A percentile compares a stretch with the other conserved stretches of the same genome.
Conservation (phyloP, 2,888 invertebrate genomes). For the Synergus umbraculus region DNA sequence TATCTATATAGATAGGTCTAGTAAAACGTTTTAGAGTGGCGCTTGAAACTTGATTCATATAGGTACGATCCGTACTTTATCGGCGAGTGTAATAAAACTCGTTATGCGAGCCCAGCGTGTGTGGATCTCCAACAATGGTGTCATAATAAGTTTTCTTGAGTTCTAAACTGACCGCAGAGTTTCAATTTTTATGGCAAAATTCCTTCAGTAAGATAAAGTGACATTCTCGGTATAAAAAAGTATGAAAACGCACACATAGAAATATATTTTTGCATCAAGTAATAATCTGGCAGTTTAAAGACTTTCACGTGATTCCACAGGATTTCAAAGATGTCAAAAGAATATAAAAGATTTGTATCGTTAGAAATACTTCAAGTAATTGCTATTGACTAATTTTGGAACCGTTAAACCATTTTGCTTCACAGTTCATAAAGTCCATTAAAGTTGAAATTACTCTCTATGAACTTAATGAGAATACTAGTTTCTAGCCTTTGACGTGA, state of each 20-base stretch:
- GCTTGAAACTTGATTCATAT: background rate
- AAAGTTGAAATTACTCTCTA: background rate
- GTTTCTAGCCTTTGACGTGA: conserved; percentile 6
- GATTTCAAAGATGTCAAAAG: too few relatives aligned
- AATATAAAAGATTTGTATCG: too few relatives aligned
- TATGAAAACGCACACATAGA: background rate
- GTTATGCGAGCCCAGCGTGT: background rate
- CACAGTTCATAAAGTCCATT: background rate
- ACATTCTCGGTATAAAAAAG: background rate
- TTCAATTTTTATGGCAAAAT: background rate
- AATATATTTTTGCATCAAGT: too few relatives aligned
- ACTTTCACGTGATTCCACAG: too few relatives aligned
- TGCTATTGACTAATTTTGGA: too few relatives aligned
- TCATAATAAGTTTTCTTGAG: background rate
- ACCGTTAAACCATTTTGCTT: background rate
- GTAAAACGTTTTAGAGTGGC: background rate
- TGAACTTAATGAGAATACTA: conserved; percentile 5
- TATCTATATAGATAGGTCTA: too few relatives aligned
- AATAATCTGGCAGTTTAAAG: too few relatives aligned
- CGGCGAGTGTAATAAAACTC: background rate
- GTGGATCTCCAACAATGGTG: background rate
- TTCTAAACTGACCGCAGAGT: background rate
- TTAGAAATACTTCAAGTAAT: too few relatives aligned
- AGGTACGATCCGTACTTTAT: background rate
- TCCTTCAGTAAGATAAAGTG: background rate